Percentiles rank a stretch among this genome's conserved stretches.
Conservation (phyloP, 2,888 invertebrate genomes). For the Metellina segmentata region DNA sequence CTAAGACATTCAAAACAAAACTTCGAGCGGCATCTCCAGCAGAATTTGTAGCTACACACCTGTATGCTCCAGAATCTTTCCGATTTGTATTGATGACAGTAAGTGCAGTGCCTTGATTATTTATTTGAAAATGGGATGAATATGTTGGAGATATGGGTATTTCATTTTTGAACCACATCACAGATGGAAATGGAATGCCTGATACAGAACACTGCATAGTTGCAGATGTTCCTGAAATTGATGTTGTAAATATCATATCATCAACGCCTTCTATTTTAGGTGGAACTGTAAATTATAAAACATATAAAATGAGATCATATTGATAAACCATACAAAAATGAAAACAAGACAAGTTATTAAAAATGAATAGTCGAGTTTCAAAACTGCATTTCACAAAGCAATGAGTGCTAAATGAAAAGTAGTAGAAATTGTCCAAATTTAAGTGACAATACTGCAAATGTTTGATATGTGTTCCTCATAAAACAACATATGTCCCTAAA, state of each 20-base stretch:
- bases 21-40: slow-evolving; percentile 82
- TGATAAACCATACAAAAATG: not conserved
- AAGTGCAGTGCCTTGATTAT: slow-evolving; percentile 48
- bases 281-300: slow-evolving; percentile 81
- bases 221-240: slow-evolving; percentile 79
- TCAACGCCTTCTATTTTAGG: slow-evolving; percentile 81
- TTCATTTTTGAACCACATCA: slow-evolving; percentile 78
- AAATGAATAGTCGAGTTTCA: not conserved
- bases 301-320: no score
- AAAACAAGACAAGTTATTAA: not conserved
- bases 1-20: slow-evolving; percentile 81
- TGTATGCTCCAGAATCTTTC: slow-evolving; percentile 80
- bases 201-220: slow-evolving; percentile 80
- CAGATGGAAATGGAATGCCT: slow-evolving; percentile 80
- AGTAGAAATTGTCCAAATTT: no score
- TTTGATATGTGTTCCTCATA: no score
- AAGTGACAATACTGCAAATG: no score
- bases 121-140: slow-evolving; percentile 47
- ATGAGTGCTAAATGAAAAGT: no score
- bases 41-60: slow-evolving; percentile 81
- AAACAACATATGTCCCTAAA: no score
- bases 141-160: slow-evolving; percentile 44
- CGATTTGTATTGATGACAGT: slow-evolving; percentile 63
- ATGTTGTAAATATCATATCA: slow-evolving; percentile 64
- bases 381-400: no score